phyloP scores from a whole-genome alignment of 2,113 vertebrate species.

The Henicopernis longicauda region DNA sequence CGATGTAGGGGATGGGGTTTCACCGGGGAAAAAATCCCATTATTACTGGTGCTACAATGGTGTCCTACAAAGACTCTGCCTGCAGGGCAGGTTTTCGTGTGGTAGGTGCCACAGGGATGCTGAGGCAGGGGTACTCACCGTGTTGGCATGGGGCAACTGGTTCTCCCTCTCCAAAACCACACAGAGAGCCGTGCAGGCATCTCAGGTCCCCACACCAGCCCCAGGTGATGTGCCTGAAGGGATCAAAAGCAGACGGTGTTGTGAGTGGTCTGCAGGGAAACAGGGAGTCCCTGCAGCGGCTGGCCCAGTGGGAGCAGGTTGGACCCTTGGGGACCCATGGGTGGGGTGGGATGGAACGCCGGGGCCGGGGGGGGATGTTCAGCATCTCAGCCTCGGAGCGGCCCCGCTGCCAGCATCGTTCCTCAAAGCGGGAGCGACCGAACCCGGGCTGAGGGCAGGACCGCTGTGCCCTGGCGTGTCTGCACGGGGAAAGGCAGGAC shows the following conservation, averaged over 20 bases:
- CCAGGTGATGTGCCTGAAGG: background rate
- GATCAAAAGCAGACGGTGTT: accelerated
- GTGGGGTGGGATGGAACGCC: background rate
- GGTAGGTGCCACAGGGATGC: accelerated
- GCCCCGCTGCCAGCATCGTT: accelerated
- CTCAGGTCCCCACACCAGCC: background rate
- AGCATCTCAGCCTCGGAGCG: accelerated
- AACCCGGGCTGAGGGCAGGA: background rate
- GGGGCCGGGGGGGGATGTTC: background rate
- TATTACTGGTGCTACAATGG: accelerated
- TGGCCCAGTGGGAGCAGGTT: accelerated
- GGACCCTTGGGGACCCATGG: accelerated
- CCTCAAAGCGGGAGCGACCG: accelerated
- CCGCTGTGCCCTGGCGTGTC: background rate
- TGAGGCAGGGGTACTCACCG: background rate
- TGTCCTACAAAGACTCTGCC: background rate
- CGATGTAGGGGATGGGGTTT: background rate
- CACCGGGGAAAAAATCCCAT: background rate
- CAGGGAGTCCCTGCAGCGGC: background rate
- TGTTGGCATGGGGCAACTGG: accelerated
- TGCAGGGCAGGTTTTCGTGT: accelerated
- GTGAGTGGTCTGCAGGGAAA: background rate
- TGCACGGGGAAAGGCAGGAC: background rate
- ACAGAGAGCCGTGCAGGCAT: accelerated
- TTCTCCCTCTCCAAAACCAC: background rate